Evolutionary conservation across 2,888 invertebrate genomes (phyloP), one percentile per base, ranked within the genome.

Genomic region (Phengaris arion): DNA sequence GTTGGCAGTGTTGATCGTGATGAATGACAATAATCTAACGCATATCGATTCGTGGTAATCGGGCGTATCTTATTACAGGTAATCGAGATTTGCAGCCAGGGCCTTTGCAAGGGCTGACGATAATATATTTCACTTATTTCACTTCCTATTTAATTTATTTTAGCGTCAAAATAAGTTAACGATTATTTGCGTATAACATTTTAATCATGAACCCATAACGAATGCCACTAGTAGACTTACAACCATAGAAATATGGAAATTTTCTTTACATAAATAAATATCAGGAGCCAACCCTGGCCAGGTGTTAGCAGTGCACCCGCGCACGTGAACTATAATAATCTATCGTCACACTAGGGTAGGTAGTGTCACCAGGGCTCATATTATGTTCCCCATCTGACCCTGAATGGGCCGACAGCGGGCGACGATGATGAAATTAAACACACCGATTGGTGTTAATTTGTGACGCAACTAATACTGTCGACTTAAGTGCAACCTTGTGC

Each of bases 401-500:
- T 52, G 10, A 52, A 4, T 52, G 52, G 52, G 4, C 52, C 10
- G 52, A 0, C 9, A 64, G 64, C 64, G 35, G 59, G 12, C 35
- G 70, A 70, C 6, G 15, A 70, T 70, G 70, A 70, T 15, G 70
- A 48, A 70, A 70, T 51, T 7, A 22, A 48, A 12, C 12, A 35
- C 64, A 45, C 5, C 35, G 15, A 64, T 35, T 10, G 69, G 15
- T 48, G 69, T 13, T 54, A 69, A 75, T 75, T 75, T 48, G 48
- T 75, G 70, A 51, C 69, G 59, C 70, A 70, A 69, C 70, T 70
- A 57, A 75, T 51, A 70, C 55, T 48, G 9, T 51, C 46, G 75
- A 57, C 68, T 54, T 70, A 46, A 55, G 70, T 54, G 68, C 70
- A 70, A 22, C 75, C 75, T 75, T 75, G 75, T 75, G 57, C 75